Evolutionary conservation across 2,888 invertebrate species (phyloP).

Genomic region (Leptinotarsa juncta): DNA sequence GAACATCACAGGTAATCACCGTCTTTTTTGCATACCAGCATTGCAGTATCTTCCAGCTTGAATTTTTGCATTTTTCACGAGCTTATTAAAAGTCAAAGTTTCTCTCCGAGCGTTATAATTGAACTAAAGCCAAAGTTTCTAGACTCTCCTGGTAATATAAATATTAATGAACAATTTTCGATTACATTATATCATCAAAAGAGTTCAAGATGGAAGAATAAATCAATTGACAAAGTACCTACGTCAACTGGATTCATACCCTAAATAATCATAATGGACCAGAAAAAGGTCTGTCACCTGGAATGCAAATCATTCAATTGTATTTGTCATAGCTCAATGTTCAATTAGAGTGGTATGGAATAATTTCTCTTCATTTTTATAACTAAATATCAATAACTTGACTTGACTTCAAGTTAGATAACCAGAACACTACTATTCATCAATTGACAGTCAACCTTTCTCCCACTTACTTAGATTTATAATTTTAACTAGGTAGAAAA

Average conservation of each 20-base stretch:
- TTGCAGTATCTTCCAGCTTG: not conserved
- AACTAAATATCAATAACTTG: too few relatives aligned
- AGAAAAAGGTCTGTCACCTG: too few relatives aligned
- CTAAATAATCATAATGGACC: too few relatives aligned
- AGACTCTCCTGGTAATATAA: not conserved
- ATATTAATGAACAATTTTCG: constrained; percentile 22
- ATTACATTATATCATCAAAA: not conserved
- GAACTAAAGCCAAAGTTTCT: constrained; percentile 28
- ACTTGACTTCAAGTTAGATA: too few relatives aligned
- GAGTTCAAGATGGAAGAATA: not conserved
- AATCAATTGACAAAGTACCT: not conserved
- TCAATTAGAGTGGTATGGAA: too few relatives aligned
- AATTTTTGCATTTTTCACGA: constrained; percentile 51
- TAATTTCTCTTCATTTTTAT: too few relatives aligned
- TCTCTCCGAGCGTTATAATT: constrained; percentile 54
- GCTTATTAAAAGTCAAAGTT: constrained; percentile 54
- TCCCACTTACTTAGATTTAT: too few relatives aligned
- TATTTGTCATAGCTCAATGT: too few relatives aligned
- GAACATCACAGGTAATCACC: not conserved
- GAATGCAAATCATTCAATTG: too few relatives aligned
- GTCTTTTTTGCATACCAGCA: not conserved
- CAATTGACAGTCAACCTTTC: too few relatives aligned
- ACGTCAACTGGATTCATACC: not conserved
- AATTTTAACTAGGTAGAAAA: too few relatives aligned
- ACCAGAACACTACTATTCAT: too few relatives aligned